Conservation (phyloP, 64 coral and sea anemone genomes). For the Montipora sp. region DNA sequence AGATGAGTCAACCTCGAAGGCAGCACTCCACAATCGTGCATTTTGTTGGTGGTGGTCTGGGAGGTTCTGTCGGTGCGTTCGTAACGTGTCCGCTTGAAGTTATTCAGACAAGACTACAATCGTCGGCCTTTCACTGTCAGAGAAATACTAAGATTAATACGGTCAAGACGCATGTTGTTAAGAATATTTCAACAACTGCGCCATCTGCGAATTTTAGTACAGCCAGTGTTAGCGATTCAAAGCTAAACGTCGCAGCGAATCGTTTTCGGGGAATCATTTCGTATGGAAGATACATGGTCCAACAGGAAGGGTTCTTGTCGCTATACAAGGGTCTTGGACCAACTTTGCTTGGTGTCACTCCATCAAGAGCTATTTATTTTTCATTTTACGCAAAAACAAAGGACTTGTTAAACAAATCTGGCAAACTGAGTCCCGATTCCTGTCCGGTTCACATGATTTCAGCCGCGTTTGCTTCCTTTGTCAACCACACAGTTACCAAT, state of each 20-base stretch:
- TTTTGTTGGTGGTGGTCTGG: slow-evolving; percentile 90
- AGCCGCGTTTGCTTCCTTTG: slow-evolving; percentile 80
- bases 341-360: slow-evolving; percentile 85
- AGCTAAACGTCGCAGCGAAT: slow-evolving; percentile 52
- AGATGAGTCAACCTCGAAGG: slow-evolving; percentile 55
- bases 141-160: slow-evolving; percentile 10
- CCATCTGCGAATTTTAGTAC: slow-evolving; percentile 49
- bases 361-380: slow-evolving; percentile 99
- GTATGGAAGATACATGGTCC: slow-evolving; percentile 85
- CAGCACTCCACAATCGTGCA: slow-evolving; percentile 73
- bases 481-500: slow-evolving; percentile 91
- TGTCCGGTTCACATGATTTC: slow-evolving; percentile 78
- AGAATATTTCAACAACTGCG: slow-evolving; percentile 46
- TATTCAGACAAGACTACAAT: slow-evolving; percentile 97
- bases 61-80: slow-evolving; percentile 89
- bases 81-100: slow-evolving; percentile 95
- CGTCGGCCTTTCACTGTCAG: slow-evolving; percentile 85
- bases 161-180: neutral
- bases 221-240: slow-evolving; percentile 13
- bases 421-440: slow-evolving; percentile 70
- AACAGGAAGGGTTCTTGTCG: slow-evolving; percentile 83
- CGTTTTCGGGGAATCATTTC: slow-evolving; percentile 79
- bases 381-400: slow-evolving; percentile 92
- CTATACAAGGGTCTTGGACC: slow-evolving; percentile 91
- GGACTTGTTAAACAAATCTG: slow-evolving; percentile 73